Evolutionary conservation across 2,888 invertebrate species (phyloP).

Genomic region (Lasioglossum calceatum): DNA sequence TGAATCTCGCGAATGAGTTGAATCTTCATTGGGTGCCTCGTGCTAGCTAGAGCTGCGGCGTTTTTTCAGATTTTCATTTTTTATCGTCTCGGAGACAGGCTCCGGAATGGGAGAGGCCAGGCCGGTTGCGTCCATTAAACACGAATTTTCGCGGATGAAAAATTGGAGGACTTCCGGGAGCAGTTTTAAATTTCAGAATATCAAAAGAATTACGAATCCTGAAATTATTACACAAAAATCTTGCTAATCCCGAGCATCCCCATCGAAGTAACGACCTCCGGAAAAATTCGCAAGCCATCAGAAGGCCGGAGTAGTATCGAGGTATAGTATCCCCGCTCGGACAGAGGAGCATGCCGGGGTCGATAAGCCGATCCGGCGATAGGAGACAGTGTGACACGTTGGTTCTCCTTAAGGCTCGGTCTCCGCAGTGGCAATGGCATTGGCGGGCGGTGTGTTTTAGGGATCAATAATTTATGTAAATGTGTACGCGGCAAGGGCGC

Average conservation of each 20-base stretch:
- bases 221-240: neutral
- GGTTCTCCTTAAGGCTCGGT: conserved; percentile 72
- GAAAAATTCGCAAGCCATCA: neutral
- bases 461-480: conserved; percentile 85
- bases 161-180: neutral
- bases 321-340: neutral
- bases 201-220: no score
- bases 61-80: neutral
- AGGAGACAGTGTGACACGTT: conserved; percentile 63
- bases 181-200: no score
- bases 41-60: neutral
- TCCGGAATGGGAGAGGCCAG: neutral
- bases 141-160: neutral
- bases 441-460: conserved; percentile 82
- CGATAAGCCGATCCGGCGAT: conserved; percentile 42
- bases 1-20: neutral
- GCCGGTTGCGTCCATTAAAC: neutral
- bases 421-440: conserved; percentile 80
- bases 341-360: neutral
- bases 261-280: neutral
- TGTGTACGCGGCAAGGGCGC: conserved; percentile 84
- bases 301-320: neutral
- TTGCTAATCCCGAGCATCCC: neutral
- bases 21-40: neutral
- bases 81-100: neutral